Conservation (phyloP, 2,888 invertebrate genomes). For the Aromia moschata region DNA sequence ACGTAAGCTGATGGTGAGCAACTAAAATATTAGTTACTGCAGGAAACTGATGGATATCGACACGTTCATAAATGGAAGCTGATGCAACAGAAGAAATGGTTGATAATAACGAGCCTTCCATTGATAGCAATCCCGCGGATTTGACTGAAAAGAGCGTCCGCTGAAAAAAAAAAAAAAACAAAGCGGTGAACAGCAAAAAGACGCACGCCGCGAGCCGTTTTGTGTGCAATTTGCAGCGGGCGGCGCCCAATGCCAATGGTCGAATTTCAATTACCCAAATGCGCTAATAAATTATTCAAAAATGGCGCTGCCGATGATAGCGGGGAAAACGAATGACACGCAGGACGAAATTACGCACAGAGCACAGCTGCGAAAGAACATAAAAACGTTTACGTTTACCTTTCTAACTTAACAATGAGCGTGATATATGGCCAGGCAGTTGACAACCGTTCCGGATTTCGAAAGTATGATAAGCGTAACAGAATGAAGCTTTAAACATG, state of each 20-base stretch:
- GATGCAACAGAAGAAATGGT: too few relatives aligned
- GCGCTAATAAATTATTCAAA: neutral
- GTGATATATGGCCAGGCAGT: constrained; percentile 31
- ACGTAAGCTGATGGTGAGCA: too few relatives aligned
- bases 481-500: constrained; percentile 29
- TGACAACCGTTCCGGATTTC: constrained; percentile 26
- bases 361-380: constrained; percentile 23
- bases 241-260: too few relatives aligned
- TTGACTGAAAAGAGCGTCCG: too few relatives aligned
- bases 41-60: too few relatives aligned
- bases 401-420: constrained; percentile 26
- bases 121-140: too few relatives aligned
- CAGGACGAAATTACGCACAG: neutral
- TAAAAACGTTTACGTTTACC: constrained; percentile 23
- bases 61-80: too few relatives aligned
- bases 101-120: too few relatives aligned
- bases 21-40: too few relatives aligned
- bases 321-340: neutral
- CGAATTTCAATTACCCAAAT: neutral
- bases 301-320: neutral
- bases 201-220: neutral
- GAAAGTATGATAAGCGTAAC: constrained; percentile 27
- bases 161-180: too few relatives aligned
- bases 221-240: too few relatives aligned
- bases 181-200: too few relatives aligned